Evolutionary conservation across 2,113 vertebrate species (phyloP), one percentile per base, ranked within the genome.

Genomic region (Gallinago paraguaiae): DNA sequence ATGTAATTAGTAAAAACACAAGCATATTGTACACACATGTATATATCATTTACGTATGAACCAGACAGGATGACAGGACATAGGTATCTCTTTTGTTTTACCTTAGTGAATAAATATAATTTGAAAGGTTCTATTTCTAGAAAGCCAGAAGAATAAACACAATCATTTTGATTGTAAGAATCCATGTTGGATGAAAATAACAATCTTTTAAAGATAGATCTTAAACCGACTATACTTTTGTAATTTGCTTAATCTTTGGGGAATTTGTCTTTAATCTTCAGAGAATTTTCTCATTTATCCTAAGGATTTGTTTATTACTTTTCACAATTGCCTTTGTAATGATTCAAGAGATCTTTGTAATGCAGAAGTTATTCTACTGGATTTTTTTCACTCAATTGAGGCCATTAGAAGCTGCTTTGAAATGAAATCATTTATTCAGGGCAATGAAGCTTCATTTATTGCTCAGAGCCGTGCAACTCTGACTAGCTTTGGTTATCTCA

Each of bases 281-380:
- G 33, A 80, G 48, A 84, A 71, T 87, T 80, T 78, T 92, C 50
- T 79, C 50, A 82, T 76, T 90, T 95, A 84, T 35, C 69, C 45
- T 72, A 57, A 90, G 71, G 24, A 67, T 90, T 68, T 96, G 18
- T 83, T 94, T 91, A 76, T 82, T 91, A 67, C 79, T 96, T 95
- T 96, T 89, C 81, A 84, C 16, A 87, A 56, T 82, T 85, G 27
- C 65, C 15, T 92, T 83, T 87, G 51, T 71, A 76, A 95, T 57
- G 61, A 78, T 80, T 92, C 93, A 63, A 90, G 24, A 82, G 43
- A 56, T 69, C 7, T 82, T 90, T 84, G 43, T 70, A 78, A 95
- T 72, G 20, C n/a, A 81, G 80, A 59, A 43, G 59, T 53, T 45
- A 11, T 85, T 96, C 88, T 71, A 75, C 23, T 69, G 48, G 31